Base-by-base conservation (phyloP, 2,797 vertebrate genomes). In the Gobionotothen gibberifrons region DNA sequence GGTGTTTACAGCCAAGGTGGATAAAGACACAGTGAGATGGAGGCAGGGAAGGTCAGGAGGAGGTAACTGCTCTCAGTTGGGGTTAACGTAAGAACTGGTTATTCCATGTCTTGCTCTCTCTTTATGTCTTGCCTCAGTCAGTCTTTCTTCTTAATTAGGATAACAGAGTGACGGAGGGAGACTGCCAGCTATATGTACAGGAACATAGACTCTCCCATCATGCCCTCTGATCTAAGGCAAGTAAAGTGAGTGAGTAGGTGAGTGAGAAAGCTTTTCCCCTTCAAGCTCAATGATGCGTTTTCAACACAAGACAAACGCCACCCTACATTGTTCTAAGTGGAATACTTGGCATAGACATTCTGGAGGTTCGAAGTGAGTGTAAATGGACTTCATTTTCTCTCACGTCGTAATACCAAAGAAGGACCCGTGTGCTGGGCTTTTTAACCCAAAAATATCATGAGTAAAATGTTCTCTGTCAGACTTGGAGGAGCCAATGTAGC, bases 121-220 rank as follows among this genome's bases (percentile, higher is more conserved):
- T 72, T 48, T 51, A 58, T 43, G 21, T 73, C 65, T 54, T 68
- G 76, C 61, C 65, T 80, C 76, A 60, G 76, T 77, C 17, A 46
- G 70, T 85, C 47, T 72, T 68, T 81, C 79, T 68, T 76, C 57
- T 46, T 79, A 80, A 89, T 88, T 82, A 48, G 69, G 46, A 84
- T 72, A 77, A 72, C 74, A 78, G 70, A 82, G 53, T 66, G 71
- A 67, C 1, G 21, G 49, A 17, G 65, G 55, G 29, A 32, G 48
- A 42, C 52, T 60, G 29, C 71, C 44, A 26, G 46, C 49, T 48
- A 54, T 47, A 61, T 10, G 5, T 59, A n/a, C 19, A 60, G 63
- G 58, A 72, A 52, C 40, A 51, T 19, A 62, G 42, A 8, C 55
- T 53, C 62, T 57, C 44, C 47, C 65, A 43, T 59, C 19, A 2